Evolutionary conservation across 2,113 vertebrate genomes (phyloP), one percentile per base, ranked within the genome.

Genomic region (Romanogobio albipinnatus): DNA sequence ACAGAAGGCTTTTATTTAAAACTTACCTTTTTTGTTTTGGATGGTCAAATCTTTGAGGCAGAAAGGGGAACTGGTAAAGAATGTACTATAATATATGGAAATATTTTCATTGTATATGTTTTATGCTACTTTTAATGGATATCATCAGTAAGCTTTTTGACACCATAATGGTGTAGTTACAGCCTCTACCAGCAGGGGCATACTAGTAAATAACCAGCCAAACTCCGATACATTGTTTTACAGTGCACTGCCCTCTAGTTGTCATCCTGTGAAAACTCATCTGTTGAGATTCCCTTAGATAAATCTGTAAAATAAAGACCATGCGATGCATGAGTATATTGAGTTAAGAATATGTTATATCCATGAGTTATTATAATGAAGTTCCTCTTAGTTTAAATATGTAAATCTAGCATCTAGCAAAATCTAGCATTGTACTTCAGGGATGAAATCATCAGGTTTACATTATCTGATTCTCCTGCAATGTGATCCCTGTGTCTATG

Each of bases 221-320:
- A 61, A 24, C 14, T 29, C 17, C 43, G 19, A n/a, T 24, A 13
- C 8, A 14, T 66, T 17, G 77, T 59, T 39, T 36, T 73, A 84
- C 89, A 87, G 84, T 85, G 36, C 89, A 86, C 58, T 91, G 93
- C 91, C 93, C 91, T 89, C 94, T 87, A 90, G 93, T 93, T 90
- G 90, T 76, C 4, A 29, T 45, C 33, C 47, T 74, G 39, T 33
- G 76, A 45, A 84, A 80, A 22, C 45, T 14, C 45, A 26, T 15
- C 39, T 49, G 4, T 61, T 15, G 5, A 61, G 1, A 29, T 39
- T 36, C 6, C 24, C 9, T 17, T 14, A 17, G 43, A 17, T 2
- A 29, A 29, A 29, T 47, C 17, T 74, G 19, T 13, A 5, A 47
- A 47, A 47, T 10, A 47, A 66, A 66, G 3, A 26, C 2, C 62